Evolutionary conservation across 2,113 vertebrate species (phyloP), one percentile per base, ranked within the genome.

Genomic region (Prionailurus bengalensis): DNA sequence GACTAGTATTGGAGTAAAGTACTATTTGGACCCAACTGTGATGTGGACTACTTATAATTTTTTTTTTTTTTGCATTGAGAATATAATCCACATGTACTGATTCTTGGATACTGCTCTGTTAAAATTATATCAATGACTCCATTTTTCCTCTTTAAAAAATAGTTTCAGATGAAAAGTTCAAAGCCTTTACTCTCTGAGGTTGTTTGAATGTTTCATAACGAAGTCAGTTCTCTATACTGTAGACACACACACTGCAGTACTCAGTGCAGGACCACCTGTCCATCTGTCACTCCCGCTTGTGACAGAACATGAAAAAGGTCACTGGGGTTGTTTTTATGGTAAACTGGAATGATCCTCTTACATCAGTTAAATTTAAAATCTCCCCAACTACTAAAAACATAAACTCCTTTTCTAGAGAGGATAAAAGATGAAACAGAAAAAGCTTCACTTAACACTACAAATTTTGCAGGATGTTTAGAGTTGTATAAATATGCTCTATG

Each of bases 241-340:
- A 83, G 86, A 91, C 15, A 65, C 0, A 45, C 51, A 70, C 12
- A 33, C 31, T 53, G 9, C 31, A 36, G 31, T 73, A 48, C 53
- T 85, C 17, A 61, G 4, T 48, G 13, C 14, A 71, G 55, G 29
- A 45, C 16, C 6, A 39, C 16, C 53, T 95, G 89, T 93, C 68
- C 82, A 31, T 78, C 61, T 25, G 17, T 97, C 91, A 71, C 45
- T 97, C 31, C 55, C 15, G 14, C 42, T 73, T 93, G 58, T 92
- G 93, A 95, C 27, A 83, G 76, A 80, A 95, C 51, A 91, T 55
- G 58, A 27, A 48, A 48, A 87, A 90, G 82, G 51, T 94, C 91
- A 84, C 23, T 23, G 25, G 19, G 80, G 17, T 76, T 97, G 79
- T 82, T 70, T 81, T 96, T 70, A 84, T 65, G 63, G 53, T 36